phyloP scores from a whole-genome alignment of 2,888 invertebrate species.

The Eulithis testata region DNA sequence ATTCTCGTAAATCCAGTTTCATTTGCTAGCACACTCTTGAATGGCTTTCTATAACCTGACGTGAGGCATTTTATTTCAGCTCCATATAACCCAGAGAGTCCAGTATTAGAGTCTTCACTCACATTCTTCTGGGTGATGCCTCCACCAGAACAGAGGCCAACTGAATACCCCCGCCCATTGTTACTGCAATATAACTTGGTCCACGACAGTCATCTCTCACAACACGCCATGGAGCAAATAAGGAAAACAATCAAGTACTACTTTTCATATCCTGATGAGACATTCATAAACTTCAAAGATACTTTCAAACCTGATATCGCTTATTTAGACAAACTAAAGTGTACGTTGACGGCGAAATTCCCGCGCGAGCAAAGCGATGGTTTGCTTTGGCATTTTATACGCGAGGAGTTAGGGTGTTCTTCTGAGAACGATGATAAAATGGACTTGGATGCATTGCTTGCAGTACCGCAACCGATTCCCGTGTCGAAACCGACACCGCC shows the following conservation, averaged over 20 bases:
- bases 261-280: slow-evolving; percentile 81
- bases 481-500: slow-evolving; percentile 71
- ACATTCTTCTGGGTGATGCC: slow-evolving; percentile 97
- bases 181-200: slow-evolving; percentile 93
- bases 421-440: slow-evolving; percentile 88
- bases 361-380: slow-evolving; percentile 92
- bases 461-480: slow-evolving; percentile 83
- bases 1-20: too few relatives aligned
- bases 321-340: slow-evolving; percentile 94
- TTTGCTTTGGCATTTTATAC: slow-evolving; percentile 91
- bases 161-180: slow-evolving; percentile 97
- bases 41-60: slow-evolving; percentile 5
- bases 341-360: slow-evolving; percentile 91
- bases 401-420: slow-evolving; percentile 89
- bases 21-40: background rate
- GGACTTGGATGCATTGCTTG: slow-evolving; percentile 84
- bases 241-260: slow-evolving; percentile 94
- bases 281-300: slow-evolving; percentile 79
- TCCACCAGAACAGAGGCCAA: slow-evolving; percentile 96
- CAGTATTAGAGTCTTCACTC: slow-evolving; percentile 91
- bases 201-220: slow-evolving; percentile 92
- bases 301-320: slow-evolving; percentile 89
- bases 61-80: slow-evolving; percentile 84
- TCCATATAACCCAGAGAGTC: slow-evolving; percentile 92
- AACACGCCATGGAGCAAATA: slow-evolving; percentile 94